Percentiles rank a stretch among this genome's conserved stretches.
Conservation (phyloP, 2,888 invertebrate species). For the Leptogaster cylindrica region DNA sequence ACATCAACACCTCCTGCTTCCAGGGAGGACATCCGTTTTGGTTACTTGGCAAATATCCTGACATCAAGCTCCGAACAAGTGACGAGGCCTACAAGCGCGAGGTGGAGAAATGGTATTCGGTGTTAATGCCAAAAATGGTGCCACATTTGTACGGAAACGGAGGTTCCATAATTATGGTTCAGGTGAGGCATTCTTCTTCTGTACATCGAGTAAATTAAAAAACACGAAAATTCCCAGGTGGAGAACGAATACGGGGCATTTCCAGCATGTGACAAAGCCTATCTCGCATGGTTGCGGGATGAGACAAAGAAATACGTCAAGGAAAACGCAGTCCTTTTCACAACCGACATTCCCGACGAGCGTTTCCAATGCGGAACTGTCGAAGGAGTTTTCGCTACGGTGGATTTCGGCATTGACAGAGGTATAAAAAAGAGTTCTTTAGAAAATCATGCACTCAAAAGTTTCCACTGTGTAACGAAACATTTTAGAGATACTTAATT, state of each 20-base stretch:
- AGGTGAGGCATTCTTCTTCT: too few relatives aligned
- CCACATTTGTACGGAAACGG: constrained; percentile 70
- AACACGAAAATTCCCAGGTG: constrained; percentile 48
- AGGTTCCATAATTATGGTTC: constrained; percentile 85
- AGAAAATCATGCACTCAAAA: too few relatives aligned
- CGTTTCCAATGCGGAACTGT: constrained; percentile 70
- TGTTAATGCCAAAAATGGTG: constrained; percentile 64
- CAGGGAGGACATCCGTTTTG: constrained; percentile 82
- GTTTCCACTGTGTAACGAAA: too few relatives aligned
- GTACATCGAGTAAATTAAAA: too few relatives aligned
- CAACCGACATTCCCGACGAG: constrained; percentile 75
- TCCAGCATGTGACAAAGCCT: constrained; percentile 71
- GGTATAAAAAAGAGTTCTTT: too few relatives aligned
- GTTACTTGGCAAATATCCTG: constrained; percentile 67
- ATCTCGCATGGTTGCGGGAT: constrained; percentile 72
- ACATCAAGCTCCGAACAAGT: constrained; percentile 70
- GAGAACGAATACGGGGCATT: constrained; percentile 95
- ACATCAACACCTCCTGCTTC: too few relatives aligned
- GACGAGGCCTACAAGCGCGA: constrained; percentile 67
- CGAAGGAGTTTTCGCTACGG: constrained; percentile 75
- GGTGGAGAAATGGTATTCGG: constrained; percentile 64
- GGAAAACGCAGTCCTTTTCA: constrained; percentile 71
- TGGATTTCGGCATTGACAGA: constrained; percentile 74
- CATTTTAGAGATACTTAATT: too few relatives aligned
- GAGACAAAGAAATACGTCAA: constrained; percentile 63